These are phyloP conservation scores for Machimus rusticus DNA, from an alignment of 2,888 invertebrate species.

Conservation along the genomic window DNA sequence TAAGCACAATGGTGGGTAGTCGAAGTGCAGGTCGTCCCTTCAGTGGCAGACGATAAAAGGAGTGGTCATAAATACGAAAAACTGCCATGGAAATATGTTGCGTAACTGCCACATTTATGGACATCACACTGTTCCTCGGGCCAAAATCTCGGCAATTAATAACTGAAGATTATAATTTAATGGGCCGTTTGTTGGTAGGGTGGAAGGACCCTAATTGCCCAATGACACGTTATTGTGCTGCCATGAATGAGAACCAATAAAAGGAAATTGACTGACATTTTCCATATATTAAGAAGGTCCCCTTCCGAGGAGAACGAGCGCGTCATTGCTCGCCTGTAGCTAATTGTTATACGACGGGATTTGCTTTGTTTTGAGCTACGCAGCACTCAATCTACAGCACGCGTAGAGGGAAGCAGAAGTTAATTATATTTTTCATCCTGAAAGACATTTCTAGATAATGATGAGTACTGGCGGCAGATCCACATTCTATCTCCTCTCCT, in stretches of 20 bases:
- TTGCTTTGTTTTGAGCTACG: slow-evolving; percentile 4
- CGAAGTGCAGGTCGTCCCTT: neutral
- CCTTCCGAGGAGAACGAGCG: neutral
- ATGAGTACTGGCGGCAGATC: neutral
- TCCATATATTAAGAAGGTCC: slow-evolving; percentile 27
- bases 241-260: slow-evolving; percentile 24
- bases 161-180: slow-evolving; percentile 41
- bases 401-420: neutral
- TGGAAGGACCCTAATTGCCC: slow-evolving; percentile 33
- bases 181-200: slow-evolving; percentile 15
- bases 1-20: neutral
- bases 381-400: neutral
- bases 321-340: slow-evolving; percentile 6
- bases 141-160: slow-evolving; percentile 39
- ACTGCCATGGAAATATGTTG: slow-evolving; percentile 35
- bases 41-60: neutral
- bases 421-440: slow-evolving; percentile 30
- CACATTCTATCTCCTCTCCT: neutral
- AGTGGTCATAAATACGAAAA: slow-evolving; percentile 13
- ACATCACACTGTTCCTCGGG: slow-evolving; percentile 14
- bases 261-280: slow-evolving; percentile 38
- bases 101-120: slow-evolving; percentile 36
- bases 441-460: neutral
- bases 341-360: slow-evolving; percentile 31
- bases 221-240: slow-evolving; percentile 40